phyloP scores from a whole-genome alignment of 2,113 vertebrate genomes.

The Indicator indicator region DNA sequence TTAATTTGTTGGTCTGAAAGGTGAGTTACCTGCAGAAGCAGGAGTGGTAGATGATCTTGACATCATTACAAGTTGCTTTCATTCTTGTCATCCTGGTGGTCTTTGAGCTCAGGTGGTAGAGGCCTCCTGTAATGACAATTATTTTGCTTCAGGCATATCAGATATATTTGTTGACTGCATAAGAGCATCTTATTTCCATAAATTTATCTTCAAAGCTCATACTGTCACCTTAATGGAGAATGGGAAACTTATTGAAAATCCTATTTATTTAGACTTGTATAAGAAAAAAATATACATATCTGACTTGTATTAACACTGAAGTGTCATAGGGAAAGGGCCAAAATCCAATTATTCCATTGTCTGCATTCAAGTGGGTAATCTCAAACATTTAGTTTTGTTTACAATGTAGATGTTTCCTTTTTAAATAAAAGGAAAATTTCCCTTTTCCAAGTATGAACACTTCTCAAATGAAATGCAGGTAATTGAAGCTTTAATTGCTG shows the following conservation, averaged over 20 bases:
- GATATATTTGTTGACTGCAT: background rate
- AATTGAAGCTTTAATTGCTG: slow-evolving; percentile 38
- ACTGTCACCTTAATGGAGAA: background rate
- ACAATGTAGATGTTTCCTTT: background rate
- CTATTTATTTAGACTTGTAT: background rate
- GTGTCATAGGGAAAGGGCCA: background rate
- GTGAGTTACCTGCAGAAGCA: background rate
- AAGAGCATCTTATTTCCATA: background rate
- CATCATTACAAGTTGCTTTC: background rate
- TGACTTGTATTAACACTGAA: background rate
- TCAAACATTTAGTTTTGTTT: background rate
- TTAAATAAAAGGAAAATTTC: background rate
- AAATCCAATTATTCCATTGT: slow-evolving; percentile 5
- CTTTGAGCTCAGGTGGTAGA: background rate
- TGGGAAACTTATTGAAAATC: background rate
- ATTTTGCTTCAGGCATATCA: background rate
- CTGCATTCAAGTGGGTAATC: background rate
- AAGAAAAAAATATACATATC: background rate
- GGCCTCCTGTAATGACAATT: background rate
- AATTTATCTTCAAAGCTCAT: background rate
- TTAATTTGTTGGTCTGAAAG: background rate
- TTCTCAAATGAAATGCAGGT: slow-evolving; percentile 31
- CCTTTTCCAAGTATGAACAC: background rate
- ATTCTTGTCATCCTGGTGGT: background rate
- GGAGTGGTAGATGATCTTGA: background rate